Conservation (phyloP, 2,113 vertebrate species). For the Aleadryas rufinucha region DNA sequence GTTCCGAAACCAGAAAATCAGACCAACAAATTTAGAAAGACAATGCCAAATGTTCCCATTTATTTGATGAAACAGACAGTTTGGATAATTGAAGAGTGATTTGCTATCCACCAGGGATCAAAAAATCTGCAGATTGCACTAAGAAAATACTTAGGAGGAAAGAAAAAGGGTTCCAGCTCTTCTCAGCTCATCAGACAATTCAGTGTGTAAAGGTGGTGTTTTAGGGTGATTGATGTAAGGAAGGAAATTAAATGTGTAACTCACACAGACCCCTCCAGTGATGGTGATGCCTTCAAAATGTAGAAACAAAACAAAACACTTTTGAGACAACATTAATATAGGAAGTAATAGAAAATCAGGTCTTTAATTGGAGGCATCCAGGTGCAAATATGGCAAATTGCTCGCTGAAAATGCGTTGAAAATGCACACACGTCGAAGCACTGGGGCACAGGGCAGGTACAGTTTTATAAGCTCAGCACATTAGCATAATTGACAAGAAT, state of each 20-base stretch:
- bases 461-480: not conserved
- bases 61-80: not conserved
- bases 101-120: not conserved
- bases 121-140: not conserved
- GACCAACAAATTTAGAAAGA: not conserved
- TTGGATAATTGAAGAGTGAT: not conserved
- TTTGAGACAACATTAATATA: not conserved
- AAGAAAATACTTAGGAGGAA: not conserved
- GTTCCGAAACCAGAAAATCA: not conserved
- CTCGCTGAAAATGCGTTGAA: rapidly evolving
- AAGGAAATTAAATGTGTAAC: not conserved
- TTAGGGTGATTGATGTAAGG: not conserved
- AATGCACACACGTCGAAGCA: rapidly evolving
- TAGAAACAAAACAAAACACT: no score
- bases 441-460: no score
- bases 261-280: not conserved
- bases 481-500: not conserved
- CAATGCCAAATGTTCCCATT: not conserved
- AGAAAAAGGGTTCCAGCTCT: not conserved
- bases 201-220: not conserved
- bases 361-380: not conserved
- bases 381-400: not conserved
- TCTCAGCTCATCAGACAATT: not conserved
- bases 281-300: not conserved
- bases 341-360: not conserved